Evolutionary conservation across 2,888 invertebrate species (phyloP).

Genomic region (Panorpa germanica): DNA sequence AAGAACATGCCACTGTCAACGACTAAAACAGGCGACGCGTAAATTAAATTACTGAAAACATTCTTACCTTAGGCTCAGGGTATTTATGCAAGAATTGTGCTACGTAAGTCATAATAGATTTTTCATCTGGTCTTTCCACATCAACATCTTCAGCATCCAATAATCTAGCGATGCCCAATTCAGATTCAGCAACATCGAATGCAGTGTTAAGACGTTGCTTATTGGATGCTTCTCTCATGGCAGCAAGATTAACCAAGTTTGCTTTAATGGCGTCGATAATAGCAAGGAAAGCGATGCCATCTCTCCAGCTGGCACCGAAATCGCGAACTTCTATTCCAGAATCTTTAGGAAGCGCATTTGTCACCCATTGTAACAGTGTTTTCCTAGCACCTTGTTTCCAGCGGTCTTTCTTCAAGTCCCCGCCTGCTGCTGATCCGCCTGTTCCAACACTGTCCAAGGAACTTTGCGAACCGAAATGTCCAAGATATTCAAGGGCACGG

Average conservation of each 20-base stretch:
- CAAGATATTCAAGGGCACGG: conserved; percentile 69
- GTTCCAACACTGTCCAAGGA: conserved; percentile 65
- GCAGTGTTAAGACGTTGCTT: conserved; percentile 75
- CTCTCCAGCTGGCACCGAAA: conserved; percentile 91
- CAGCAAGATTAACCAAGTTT: conserved; percentile 74
- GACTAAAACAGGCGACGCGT: no score
- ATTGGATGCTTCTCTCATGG: conserved; percentile 60
- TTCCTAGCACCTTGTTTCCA: conserved; percentile 85
- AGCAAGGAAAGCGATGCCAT: conserved; percentile 88
- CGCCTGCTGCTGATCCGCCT: conserved; percentile 37
- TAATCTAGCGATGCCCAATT: conserved; percentile 78
- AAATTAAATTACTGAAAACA: background rate
- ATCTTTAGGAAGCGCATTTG: conserved; percentile 75
- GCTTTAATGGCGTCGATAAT: conserved; percentile 90
- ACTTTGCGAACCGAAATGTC: conserved; percentile 65
- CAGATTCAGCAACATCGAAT: conserved; percentile 79
- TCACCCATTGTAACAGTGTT: conserved; percentile 85
- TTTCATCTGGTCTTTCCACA: conserved; percentile 89
- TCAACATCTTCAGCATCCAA: conserved; percentile 93
- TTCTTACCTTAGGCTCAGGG: conserved; percentile 57
- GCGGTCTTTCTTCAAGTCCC: conserved; percentile 35
- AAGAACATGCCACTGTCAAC: no score
- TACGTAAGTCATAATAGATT: conserved; percentile 96
- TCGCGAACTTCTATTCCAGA: conserved; percentile 77
- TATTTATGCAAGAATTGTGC: conserved; percentile 94